A percentile compares a stretch with the other conserved stretches of the same genome.
Conservation (phyloP, 2,113 vertebrate species). For the Rhombomys opimus region DNA sequence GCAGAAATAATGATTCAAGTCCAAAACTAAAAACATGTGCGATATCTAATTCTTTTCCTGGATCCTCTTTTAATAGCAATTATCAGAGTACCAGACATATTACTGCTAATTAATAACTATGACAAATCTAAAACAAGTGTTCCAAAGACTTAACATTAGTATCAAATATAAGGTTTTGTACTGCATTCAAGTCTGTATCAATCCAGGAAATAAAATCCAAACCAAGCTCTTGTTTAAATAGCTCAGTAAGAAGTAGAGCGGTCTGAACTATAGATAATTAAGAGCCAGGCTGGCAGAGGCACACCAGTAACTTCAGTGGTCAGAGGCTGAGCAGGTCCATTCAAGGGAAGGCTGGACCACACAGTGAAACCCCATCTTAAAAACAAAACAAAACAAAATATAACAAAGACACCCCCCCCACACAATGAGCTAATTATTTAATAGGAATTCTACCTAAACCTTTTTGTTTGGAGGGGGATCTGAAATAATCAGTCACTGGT, state of each 20-base stretch:
- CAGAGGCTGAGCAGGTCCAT: neutral
- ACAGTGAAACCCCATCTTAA: neutral
- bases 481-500: neutral
- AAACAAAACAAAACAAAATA: neutral
- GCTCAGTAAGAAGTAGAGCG: neutral
- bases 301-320: neutral
- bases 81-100: neutral
- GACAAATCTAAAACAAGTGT: slow-evolving; percentile 21
- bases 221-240: neutral
- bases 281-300: neutral
- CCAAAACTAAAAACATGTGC: slow-evolving; percentile 25
- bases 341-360: neutral
- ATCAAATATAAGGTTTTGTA: neutral
- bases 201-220: slow-evolving; percentile 50
- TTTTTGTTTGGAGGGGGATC: neutral
- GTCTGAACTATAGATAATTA: neutral
- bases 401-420: too few species aligned
- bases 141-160: neutral
- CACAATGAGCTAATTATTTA: slow-evolving; percentile 39
- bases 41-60: neutral
- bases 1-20: slow-evolving; percentile 23
- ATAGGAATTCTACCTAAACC: slow-evolving; percentile 12
- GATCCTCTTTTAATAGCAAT: neutral
- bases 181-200: slow-evolving; percentile 23
- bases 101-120: neutral